These are phyloP conservation scores for Melanotaenia trifasciata DNA, from an alignment of 2,797 vertebrate species.

Conservation along the genomic window DNA sequence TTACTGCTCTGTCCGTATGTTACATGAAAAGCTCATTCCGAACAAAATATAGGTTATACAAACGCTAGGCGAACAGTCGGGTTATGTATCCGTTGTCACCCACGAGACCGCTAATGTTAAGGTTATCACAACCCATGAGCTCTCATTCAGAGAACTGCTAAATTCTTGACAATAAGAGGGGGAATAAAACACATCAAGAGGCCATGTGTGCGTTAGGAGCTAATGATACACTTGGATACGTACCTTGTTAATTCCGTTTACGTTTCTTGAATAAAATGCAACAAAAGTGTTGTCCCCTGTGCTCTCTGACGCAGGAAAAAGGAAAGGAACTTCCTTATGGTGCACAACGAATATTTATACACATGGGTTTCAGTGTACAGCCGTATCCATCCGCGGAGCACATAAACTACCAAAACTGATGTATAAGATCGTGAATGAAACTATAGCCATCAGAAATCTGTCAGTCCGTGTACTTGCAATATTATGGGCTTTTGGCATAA, in stretches of 20 bases:
- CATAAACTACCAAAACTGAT: background rate
- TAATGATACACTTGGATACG: fast-evolving
- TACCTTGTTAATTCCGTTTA: constrained; percentile 80
- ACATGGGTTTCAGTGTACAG: constrained; percentile 66
- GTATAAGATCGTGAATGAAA: background rate
- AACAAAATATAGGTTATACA: background rate
- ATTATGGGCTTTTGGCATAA: background rate
- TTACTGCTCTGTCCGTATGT: background rate
- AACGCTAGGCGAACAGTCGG: no score
- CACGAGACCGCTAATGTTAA: background rate
- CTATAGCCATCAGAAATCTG: background rate
- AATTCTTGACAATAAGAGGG: background rate
- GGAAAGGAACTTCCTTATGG: constrained; percentile 81
- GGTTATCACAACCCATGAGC: constrained; percentile 40
- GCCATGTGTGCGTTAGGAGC: fast-evolving
- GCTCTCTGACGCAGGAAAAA: constrained; percentile 81
- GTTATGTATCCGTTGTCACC: background rate
- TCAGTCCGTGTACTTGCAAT: no score
- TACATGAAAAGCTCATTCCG: background rate
- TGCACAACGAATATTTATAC: constrained; percentile 84
- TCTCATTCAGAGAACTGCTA: background rate
- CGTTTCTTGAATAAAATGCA: constrained; percentile 83
- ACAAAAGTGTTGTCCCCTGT: constrained; percentile 72
- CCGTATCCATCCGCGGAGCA: constrained; percentile 84
- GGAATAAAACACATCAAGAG: background rate